Evolutionary conservation across 1,140 invertebrate genomes (phyloP).

Genomic region (Euura saliciscinereae): DNA sequence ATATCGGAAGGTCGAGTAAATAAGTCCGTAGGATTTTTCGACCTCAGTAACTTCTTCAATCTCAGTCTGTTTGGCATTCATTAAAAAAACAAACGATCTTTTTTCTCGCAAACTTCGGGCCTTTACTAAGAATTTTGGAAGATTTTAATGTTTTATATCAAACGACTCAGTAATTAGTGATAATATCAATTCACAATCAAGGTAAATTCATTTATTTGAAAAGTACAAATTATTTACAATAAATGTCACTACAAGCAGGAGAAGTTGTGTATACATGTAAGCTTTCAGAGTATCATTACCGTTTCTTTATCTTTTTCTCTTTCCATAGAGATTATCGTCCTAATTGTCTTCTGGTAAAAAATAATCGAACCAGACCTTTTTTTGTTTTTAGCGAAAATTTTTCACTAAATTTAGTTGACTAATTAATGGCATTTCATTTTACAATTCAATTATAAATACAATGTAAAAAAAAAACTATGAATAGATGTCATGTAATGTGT

Average conservation of each 20-base stretch:
- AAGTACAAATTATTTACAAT: conserved; percentile 28
- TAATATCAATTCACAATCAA: conserved; percentile 2
- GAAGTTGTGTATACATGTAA: conserved; percentile 20
- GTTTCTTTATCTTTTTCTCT: neutral
- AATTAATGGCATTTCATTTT: neutral
- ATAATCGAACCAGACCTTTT: too few relatives aligned
- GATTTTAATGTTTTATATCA: neutral
- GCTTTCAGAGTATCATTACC: conserved; percentile 5
- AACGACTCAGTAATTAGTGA: neutral
- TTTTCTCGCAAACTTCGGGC: too few relatives aligned
- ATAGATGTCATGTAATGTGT: neutral
- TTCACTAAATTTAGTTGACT: neutral
- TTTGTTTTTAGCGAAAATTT: neutral
- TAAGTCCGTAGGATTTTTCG: too few relatives aligned
- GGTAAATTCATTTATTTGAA: conserved; percentile 22
- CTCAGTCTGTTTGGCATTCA: too few relatives aligned
- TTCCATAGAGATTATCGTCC: neutral
- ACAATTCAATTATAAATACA: neutral
- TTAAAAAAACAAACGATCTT: too few relatives aligned
- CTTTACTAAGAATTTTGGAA: too few relatives aligned
- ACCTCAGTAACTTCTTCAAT: too few relatives aligned
- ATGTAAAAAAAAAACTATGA: neutral
- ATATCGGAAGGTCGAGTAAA: too few relatives aligned
- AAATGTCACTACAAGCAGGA: neutral
- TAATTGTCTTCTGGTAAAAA: too few relatives aligned